Base-by-base conservation (phyloP, 2,888 invertebrate genomes). In the Eilema caniola region DNA sequence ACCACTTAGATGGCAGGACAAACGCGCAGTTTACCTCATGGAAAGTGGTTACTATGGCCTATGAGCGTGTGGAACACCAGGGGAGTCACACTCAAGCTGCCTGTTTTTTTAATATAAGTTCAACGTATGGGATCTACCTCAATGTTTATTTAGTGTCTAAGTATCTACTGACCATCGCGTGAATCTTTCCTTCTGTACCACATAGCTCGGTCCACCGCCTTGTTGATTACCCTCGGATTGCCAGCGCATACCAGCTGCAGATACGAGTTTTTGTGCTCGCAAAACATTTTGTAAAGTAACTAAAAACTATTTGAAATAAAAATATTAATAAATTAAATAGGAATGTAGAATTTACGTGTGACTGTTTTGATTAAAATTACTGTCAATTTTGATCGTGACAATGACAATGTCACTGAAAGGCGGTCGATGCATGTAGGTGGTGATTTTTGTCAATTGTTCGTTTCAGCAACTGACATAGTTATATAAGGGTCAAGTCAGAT, bases 221-320 rank as follows among this genome's bases (percentile, higher is more conserved):
- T 94, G 68, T 95, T 94, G 64, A 95, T 91, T 0, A 93, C 80
- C 1, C 92, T 81, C 0, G 95, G 94, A 61, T 94, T 92, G 69
- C 93, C 85, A 0, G 93, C 86, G 69, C 92, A 92, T 2, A 91
- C 90, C 25, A 93, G 80, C 73, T 95, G 95, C 0, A 95, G 85
- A 65, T 93, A 95, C 0, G 95, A 93, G 73, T 95, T 95, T 71
- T 92, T 93, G 73, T 93, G 84, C 0, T 92, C 88, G 71, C 91
- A 89, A 82, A 93, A 94, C 95, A 95, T 95, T 16, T 14, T 68
- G 41, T 62, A 62, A 41, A 31, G 28, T 61, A 47, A 61, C 5
- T 68, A 67, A 41, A 74, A 76, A 62, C 60, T 60, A 66, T 41
- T 20, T 60, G 41, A n/a, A 41, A 60, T 60, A 20, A 28, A 64